These are phyloP conservation scores for Tineola bisselliella DNA, from an alignment of 2,888 invertebrate genomes.

Conservation along the genomic window DNA sequence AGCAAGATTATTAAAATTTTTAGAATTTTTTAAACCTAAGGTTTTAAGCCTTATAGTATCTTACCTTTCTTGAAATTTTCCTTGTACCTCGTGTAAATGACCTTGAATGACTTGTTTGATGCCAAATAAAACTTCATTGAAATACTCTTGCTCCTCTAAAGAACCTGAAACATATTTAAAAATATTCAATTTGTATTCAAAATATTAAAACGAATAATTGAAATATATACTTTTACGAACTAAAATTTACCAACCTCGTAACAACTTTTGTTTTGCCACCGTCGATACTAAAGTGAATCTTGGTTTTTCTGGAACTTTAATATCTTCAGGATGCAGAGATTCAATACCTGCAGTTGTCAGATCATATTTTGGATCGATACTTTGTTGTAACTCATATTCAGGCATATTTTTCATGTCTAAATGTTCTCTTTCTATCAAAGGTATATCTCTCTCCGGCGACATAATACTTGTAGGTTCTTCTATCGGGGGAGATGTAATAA, in stretches of 20 bases:
- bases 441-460: constrained; percentile 15
- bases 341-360: constrained; percentile 29
- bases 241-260: constrained; percentile 51
- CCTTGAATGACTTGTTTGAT: constrained; percentile 85
- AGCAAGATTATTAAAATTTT: too few relatives aligned
- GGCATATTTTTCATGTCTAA: constrained; percentile 34
- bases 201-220: background rate
- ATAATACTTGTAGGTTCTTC: background rate
- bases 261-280: constrained; percentile 68
- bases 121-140: constrained; percentile 80
- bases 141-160: constrained; percentile 81
- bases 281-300: constrained; percentile 66
- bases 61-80: constrained; percentile 73
- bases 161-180: constrained; percentile 56
- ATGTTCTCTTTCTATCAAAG: constrained; percentile 21
- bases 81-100: constrained; percentile 76
- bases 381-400: constrained; percentile 39
- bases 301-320: constrained; percentile 66
- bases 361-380: constrained; percentile 40
- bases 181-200: background rate
- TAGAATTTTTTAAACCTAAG: too few relatives aligned
- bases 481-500: constrained; percentile 26
- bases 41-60: background rate
- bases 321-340: constrained; percentile 58
- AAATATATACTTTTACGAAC: background rate